Percentiles rank a stretch among this genome's conserved stretches.
phyloP scores from a whole-genome alignment of 2,113 vertebrate species.

The Steatornis caripensis region DNA sequence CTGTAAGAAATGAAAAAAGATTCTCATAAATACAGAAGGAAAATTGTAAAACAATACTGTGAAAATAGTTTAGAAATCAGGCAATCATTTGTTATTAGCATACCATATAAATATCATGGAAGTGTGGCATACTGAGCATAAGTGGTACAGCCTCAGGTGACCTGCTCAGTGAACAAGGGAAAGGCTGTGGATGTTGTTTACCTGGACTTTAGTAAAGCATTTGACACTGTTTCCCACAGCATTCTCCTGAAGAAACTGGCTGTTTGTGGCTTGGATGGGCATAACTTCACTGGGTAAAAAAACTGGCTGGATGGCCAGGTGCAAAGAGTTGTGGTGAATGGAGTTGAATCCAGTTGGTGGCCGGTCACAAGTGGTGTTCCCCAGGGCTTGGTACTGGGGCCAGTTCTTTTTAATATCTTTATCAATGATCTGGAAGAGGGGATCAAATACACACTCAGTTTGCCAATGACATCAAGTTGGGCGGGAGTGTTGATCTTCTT shows the following conservation, averaged over 20 bases:
- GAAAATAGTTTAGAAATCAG: neutral
- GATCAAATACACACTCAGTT: neutral
- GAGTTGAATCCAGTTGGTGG: rapidly evolving
- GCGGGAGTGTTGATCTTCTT: neutral
- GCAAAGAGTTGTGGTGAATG: neutral
- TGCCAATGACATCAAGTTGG: neutral
- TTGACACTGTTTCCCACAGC: rapidly evolving
- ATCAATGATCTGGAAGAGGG: neutral
- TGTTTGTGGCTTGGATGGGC: rapidly evolving
- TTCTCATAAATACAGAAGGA: neutral
- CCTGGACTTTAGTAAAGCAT: neutral
- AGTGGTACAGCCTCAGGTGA: neutral
- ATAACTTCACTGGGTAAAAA: rapidly evolving
- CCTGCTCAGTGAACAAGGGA: neutral
- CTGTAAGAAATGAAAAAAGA: neutral
- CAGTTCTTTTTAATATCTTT: neutral
- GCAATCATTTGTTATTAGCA: neutral
- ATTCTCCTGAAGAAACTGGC: neutral
- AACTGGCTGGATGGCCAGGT: rapidly evolving
- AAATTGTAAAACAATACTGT: neutral
- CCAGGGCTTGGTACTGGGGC: rapidly evolving
- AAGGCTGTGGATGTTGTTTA: neutral
- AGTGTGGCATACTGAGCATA: neutral
- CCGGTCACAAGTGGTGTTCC: too few relatives aligned
- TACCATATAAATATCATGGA: constrained; percentile 1